A percentile compares a stretch with the other conserved stretches of the same genome.
Conservation (phyloP, 2,888 invertebrate genomes). For the Brachyptera risi region DNA sequence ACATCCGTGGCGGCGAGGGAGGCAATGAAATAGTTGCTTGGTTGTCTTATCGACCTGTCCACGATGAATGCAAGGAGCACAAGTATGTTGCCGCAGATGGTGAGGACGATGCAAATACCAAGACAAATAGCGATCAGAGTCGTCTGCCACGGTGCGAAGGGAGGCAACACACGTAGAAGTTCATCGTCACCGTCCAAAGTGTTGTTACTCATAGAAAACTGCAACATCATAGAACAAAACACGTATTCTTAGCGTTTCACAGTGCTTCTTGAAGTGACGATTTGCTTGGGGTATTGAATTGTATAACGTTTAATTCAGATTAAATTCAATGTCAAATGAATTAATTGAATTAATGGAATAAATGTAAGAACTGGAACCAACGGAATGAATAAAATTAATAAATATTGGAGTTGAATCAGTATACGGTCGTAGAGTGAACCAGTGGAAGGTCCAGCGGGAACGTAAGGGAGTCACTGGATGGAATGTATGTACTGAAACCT, state of each 20-base stretch:
- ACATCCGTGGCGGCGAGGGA: slow-evolving; percentile 96
- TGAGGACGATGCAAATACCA: slow-evolving; percentile 83
- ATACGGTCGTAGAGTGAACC: too few species aligned
- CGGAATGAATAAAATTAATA: too few species aligned
- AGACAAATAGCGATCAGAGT: slow-evolving; percentile 83
- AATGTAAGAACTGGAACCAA: too few species aligned
- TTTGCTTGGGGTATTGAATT: background rate
- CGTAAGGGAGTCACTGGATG: too few species aligned
- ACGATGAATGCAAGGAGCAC: slow-evolving; percentile 93
- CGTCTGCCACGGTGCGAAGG: slow-evolving; percentile 87
- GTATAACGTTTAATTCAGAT: background rate
- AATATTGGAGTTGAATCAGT: too few species aligned
- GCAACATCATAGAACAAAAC: background rate
- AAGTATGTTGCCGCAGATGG: slow-evolving; percentile 92
- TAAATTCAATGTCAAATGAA: too few species aligned
- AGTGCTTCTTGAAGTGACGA: too few species aligned
- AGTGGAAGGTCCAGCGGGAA: too few species aligned
- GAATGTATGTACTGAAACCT: too few species aligned
- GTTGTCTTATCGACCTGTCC: slow-evolving; percentile 89
- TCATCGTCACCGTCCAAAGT: slow-evolving; percentile 36
- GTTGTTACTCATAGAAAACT: too few species aligned
- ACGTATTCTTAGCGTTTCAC: background rate
- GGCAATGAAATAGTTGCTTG: slow-evolving; percentile 99
- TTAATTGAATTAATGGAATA: too few species aligned
- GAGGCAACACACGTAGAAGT: slow-evolving; percentile 62